Percentiles rank a stretch among this genome's conserved stretches.
phyloP scores from a whole-genome alignment of 2,888 invertebrate genomes.

The Mycalesis mineus region DNA sequence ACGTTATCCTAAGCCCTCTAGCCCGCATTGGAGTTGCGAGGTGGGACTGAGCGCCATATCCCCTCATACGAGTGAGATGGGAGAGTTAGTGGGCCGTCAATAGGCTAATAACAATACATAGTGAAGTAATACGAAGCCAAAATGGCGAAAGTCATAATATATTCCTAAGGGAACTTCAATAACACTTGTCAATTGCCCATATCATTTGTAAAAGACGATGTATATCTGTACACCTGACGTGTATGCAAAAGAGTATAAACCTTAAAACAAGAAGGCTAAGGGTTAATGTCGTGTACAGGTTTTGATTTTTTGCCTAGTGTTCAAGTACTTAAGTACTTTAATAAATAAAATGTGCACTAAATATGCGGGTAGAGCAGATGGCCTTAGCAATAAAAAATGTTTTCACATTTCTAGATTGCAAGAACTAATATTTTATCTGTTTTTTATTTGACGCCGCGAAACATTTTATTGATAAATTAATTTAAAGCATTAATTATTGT shows the following conservation, averaged over 20 bases:
- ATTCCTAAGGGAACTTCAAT: conserved; percentile 14
- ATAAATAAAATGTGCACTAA: conserved; percentile 18
- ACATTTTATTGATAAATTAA: no score
- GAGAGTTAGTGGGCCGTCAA: no score
- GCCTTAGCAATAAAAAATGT: conserved; percentile 3
- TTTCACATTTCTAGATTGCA: no score
- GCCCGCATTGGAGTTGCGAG: no score
- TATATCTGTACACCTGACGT: conserved; percentile 24
- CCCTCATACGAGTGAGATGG: no score
- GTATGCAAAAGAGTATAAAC: background rate
- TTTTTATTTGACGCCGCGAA: no score
- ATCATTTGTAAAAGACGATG: conserved; percentile 21
- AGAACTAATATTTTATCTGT: no score
- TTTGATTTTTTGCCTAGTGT: conserved; percentile 2
- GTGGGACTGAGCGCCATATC: no score
- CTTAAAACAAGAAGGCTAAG: background rate
- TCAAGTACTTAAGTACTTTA: conserved; percentile 12
- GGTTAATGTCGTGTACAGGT: background rate
- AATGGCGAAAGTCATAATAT: background rate
- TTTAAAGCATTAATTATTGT: no score
- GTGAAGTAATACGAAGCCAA: background rate
- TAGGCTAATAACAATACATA: no score
- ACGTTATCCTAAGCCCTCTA: no score
- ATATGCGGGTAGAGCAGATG: conserved; percentile 28
- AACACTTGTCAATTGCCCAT: conserved; percentile 21